phyloP scores from a whole-genome alignment of 2,888 invertebrate species.

The Rugalucina vietnamica region DNA sequence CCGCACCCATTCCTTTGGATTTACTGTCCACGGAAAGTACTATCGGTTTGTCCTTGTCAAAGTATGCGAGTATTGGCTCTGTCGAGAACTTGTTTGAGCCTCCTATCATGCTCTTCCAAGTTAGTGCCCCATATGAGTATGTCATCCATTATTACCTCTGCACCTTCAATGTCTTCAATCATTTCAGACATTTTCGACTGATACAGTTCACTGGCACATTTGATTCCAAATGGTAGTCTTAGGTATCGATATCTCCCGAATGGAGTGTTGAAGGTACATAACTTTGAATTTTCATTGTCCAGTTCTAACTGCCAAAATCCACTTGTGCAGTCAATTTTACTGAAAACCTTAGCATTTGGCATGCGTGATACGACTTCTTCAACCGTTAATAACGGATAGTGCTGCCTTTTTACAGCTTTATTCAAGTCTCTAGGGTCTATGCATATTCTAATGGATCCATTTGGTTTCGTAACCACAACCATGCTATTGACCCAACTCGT shows the following conservation, averaged over 20 bases:
- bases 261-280: slow-evolving; percentile 49
- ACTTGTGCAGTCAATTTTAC: slow-evolving; percentile 32
- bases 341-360: slow-evolving; percentile 46
- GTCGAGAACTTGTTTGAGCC: slow-evolving; percentile 30
- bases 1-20: slow-evolving; percentile 62
- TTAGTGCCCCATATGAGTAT: slow-evolving; percentile 41
- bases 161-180: slow-evolving; percentile 41
- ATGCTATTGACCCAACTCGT: slow-evolving; percentile 63
- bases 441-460: slow-evolving; percentile 39
- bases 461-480: slow-evolving; percentile 54
- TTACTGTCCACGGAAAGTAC: slow-evolving; percentile 60
- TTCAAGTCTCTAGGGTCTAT: slow-evolving; percentile 66
- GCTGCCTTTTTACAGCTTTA: slow-evolving; percentile 41
- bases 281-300: slow-evolving; percentile 29
- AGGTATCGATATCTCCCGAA: slow-evolving; percentile 42
- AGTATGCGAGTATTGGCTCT: slow-evolving; percentile 47
- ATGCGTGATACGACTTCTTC: slow-evolving; percentile 52
- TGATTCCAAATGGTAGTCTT: slow-evolving; percentile 47
- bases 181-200: slow-evolving; percentile 33
- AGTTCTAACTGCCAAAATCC: slow-evolving; percentile 46
- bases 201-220: slow-evolving; percentile 43
- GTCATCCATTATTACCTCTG: slow-evolving; percentile 47
- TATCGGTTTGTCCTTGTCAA: slow-evolving; percentile 28
- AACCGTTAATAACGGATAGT: slow-evolving; percentile 54
- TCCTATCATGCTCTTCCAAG: slow-evolving; percentile 30